These are phyloP conservation scores for Cryptotis parvus DNA, from an alignment of 2,113 vertebrate species.

Conservation along the genomic window DNA sequence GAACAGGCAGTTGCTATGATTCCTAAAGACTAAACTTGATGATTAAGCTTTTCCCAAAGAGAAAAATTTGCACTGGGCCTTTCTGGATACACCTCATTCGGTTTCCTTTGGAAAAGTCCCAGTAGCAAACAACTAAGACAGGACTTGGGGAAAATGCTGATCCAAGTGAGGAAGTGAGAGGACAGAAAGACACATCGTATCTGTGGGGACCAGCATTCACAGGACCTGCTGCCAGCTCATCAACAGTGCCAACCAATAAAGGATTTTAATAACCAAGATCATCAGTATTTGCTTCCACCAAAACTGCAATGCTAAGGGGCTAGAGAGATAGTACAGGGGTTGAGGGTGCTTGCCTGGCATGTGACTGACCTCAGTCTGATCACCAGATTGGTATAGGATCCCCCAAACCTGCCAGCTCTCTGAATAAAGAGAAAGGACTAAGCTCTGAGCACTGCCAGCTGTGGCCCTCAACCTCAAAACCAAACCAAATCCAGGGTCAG, in stretches of 20 bases:
- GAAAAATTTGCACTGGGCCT: background rate
- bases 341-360: too few species aligned
- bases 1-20: background rate
- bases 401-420: too few species aligned
- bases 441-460: too few species aligned
- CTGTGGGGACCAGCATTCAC: background rate
- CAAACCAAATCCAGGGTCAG: background rate
- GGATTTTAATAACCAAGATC: constrained; percentile 8
- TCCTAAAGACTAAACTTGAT: constrained; percentile 28
- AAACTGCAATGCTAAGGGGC: background rate
- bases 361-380: background rate
- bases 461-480: too few species aligned
- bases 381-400: background rate
- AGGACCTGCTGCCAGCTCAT: constrained; percentile 37
- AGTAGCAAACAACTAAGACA: background rate
- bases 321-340: too few species aligned
- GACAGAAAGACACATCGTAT: background rate
- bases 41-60: background rate
- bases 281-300: constrained; percentile 20
- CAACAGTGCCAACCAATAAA: constrained; percentile 14
- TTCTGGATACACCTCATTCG: background rate
- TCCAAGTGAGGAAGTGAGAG: background rate
- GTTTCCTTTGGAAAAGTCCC: background rate
- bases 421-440: too few species aligned
- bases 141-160: background rate